Evolutionary conservation across 2,888 invertebrate genomes (phyloP), one percentile per base, ranked within the genome.

Genomic region (Ametastegia equiseti): DNA sequence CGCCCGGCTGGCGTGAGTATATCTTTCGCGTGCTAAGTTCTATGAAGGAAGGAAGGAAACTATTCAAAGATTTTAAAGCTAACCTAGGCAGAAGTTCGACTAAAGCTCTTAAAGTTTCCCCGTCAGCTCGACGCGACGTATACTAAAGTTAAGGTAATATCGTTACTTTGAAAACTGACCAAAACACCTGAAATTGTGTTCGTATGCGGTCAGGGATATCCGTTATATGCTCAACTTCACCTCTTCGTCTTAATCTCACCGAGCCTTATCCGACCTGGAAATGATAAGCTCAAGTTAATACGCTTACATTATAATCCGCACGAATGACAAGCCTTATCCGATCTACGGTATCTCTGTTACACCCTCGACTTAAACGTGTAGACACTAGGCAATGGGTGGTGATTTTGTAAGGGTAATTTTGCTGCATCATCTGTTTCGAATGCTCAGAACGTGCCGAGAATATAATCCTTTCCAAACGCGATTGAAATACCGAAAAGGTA

Each of bases 381-480:
- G 19, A 60, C 30, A 60, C 30, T 67, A 36, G 47, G 30, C 47
- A 30, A 47, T 42, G 47, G 71, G 47, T 45, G 45, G 39, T 39
- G 65, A 67, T 67, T 33, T 67, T 13, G 19, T 23, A 36, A 54
- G 54, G 36, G 54, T 0, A 19, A 78, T 6, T 78, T 30, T 78
- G 78, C 60, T 63, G 78, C 47, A 78, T 78, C 78, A 78, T 78
- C 42, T 78, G 42, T 63, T 78, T 78, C 78, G 63, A 78, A 78
- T 60, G 42, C 30, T 57, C 78, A 11, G 30, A 78, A 60, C 60
- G 60, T 78, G 78, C 60, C 42, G 78, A 7, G 78, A 78, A 78
- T 78, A 39, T 60, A 30, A 42, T 42, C 60, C 30, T 36, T 75
- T 78, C 1, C n/a, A 39, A 30, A 45, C 60, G 42, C 27, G 78